A percentile compares a stretch with the other conserved stretches of the same genome.
phyloP scores from a whole-genome alignment of 2,113 vertebrate genomes.

The Takifugu flavidus region DNA sequence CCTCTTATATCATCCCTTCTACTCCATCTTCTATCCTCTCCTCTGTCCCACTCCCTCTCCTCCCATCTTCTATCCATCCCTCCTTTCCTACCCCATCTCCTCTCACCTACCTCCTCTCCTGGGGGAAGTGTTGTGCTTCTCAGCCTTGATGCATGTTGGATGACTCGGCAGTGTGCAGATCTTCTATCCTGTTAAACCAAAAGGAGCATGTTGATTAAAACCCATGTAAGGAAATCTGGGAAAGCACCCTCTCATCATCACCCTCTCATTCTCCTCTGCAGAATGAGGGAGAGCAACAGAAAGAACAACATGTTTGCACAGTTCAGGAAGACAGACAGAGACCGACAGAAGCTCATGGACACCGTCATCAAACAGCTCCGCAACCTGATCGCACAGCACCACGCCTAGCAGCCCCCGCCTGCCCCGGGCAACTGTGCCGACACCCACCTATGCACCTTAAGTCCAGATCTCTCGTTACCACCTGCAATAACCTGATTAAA shows the following conservation, averaged over 20 bases:
- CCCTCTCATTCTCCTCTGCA: slow-evolving; percentile 34
- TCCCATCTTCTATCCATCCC: background rate
- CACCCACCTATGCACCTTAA: slow-evolving; percentile 21
- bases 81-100: no score
- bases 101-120: no score
- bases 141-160: no score
- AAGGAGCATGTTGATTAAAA: no score
- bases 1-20: background rate
- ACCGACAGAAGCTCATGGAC: slow-evolving; percentile 96
- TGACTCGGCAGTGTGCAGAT: no score
- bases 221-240: no score
- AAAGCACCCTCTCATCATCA: no score
- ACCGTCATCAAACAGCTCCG: slow-evolving; percentile 93
- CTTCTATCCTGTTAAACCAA: no score
- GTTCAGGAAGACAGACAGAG: slow-evolving; percentile 93
- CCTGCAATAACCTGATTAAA: background rate
- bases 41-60: no score
- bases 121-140: no score
- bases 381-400: slow-evolving; percentile 87
- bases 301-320: slow-evolving; percentile 94
- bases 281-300: slow-evolving; percentile 92
- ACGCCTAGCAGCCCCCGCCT: slow-evolving; percentile 21
- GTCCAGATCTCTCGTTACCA: background rate
- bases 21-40: background rate
- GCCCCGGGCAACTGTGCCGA: slow-evolving; percentile 1